Evolutionary conservation across 1,140 invertebrate species (phyloP), one percentile per base, ranked within the genome.

Genomic region (Danaus plexippus): DNA sequence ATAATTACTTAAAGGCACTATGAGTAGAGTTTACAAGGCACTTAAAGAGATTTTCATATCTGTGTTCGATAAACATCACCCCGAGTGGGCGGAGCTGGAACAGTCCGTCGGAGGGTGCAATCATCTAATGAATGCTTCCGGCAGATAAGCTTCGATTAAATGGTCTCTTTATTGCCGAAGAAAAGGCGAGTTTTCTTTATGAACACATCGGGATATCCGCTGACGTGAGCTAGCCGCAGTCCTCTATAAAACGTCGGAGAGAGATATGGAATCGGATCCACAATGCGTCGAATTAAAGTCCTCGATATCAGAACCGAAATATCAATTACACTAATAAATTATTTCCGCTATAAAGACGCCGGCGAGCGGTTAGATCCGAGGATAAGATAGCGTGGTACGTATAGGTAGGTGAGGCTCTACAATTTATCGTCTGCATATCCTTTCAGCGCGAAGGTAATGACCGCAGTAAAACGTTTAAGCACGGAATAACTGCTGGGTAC

Each of bases 391-490:
- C 55, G 67, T 80, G 55, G 67, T 84, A 78, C 64, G 71, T 71
- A 65, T 64, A 64, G 65, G 73, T 80, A 75, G 69, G 75, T 74
- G 73, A 73, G 68, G 73, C 66, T 81, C 49, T 69, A 75, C 75
- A 82, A 87, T 87, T 87, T 87, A 87, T 87, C 72, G 80, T 77
- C 69, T 87, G 83, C 80, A 87, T 85, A 87, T 87, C 80, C 83
- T 87, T 87, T 87, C 83, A 87, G 72, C 79, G 81, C 73, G 81
- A 80, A 83, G 81, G 85, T 87, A 87, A 87, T 87, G 83, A 87
- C 83, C 81, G 83, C 77, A 87, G 84, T 87, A 85, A 87, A 87
- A 85, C 84, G 84, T 82, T 87, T 87, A 87, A 85, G 84, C 81
- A 87, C 81, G 84, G 73, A 85, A 87, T 87, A 87, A 85, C 80